phyloP scores from a whole-genome alignment of 35 echinoderm and acorn worm species.

The Apostichopus californicus region DNA sequence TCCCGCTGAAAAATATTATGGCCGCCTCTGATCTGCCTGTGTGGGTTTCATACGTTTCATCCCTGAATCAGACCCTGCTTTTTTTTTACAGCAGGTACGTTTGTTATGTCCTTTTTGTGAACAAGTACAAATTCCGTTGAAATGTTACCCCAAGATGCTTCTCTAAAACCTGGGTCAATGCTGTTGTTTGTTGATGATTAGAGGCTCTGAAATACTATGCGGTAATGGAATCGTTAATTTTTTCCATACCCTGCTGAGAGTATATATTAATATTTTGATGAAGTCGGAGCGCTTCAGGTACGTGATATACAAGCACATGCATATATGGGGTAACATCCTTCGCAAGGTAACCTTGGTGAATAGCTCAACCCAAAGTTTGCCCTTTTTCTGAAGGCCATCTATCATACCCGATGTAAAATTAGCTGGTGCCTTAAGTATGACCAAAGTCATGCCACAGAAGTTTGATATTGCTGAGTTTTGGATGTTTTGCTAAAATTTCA shows the following conservation, averaged over 20 bases:
- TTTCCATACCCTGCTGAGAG: neutral
- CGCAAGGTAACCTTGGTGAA: neutral
- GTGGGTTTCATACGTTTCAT: too few species aligned
- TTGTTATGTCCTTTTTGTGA: neutral
- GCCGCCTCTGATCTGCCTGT: too few species aligned
- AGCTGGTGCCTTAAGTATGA: neutral
- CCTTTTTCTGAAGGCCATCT: neutral
- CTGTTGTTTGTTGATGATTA: neutral
- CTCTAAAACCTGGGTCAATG: neutral
- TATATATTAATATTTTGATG: neutral
- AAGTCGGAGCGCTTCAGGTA: neutral
- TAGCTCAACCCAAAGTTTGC: neutral
- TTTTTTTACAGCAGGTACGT: neutral
- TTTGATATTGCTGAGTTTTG: neutral
- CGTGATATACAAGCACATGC: neutral
- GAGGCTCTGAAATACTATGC: neutral
- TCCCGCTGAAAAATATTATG: too few species aligned
- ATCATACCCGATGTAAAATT: neutral
- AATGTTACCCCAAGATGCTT: conserved; percentile 6
- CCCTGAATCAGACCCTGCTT: too few species aligned
- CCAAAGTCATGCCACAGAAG: neutral
- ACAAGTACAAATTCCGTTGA: neutral
- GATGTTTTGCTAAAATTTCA: neutral
- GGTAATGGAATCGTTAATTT: neutral
- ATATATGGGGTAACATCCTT: conserved; percentile 24